Conservation (phyloP, 37 sponge, comb jelly and placozoan genomes). For the Haliclona indistincta region DNA sequence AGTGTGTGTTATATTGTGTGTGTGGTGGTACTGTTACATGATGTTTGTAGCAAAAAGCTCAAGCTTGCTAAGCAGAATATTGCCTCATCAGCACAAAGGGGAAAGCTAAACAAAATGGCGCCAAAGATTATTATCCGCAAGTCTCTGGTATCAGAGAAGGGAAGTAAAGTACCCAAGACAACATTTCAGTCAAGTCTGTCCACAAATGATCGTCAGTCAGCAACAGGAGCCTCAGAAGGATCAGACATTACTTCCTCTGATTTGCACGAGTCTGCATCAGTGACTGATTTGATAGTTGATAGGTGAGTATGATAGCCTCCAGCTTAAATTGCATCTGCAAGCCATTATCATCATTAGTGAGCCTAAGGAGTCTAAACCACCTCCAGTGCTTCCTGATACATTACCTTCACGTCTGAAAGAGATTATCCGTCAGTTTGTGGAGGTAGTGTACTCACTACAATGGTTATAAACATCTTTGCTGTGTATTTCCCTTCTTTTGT, state of each 20-base stretch:
- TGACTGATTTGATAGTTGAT: no score
- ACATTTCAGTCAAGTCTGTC: no score
- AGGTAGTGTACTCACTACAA: conserved; percentile 28
- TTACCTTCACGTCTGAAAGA: conserved; percentile 17
- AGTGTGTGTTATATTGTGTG: not conserved
- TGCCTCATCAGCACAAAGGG: conserved; percentile 8
- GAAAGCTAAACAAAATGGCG: not conserved
- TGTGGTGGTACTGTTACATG: not conserved
- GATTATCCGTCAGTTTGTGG: conserved; percentile 19
- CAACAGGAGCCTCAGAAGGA: no score
- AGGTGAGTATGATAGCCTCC: no score
- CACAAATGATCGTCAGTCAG: no score
- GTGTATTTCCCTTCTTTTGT: no score
- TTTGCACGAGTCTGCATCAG: no score
- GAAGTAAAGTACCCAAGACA: not conserved
- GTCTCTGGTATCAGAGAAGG: not conserved
- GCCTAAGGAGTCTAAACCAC: conserved; percentile 14
- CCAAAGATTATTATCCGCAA: not conserved
- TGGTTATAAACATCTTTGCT: no score
- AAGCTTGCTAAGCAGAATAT: conserved; percentile 62
- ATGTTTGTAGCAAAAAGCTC: conserved; percentile 47
- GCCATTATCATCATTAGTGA: not conserved
- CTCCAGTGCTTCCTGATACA: conserved; percentile 40
- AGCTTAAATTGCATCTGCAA: not conserved
- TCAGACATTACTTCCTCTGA: no score